Conservation (phyloP, 2,113 vertebrate species). For the Etia nguti region DNA sequence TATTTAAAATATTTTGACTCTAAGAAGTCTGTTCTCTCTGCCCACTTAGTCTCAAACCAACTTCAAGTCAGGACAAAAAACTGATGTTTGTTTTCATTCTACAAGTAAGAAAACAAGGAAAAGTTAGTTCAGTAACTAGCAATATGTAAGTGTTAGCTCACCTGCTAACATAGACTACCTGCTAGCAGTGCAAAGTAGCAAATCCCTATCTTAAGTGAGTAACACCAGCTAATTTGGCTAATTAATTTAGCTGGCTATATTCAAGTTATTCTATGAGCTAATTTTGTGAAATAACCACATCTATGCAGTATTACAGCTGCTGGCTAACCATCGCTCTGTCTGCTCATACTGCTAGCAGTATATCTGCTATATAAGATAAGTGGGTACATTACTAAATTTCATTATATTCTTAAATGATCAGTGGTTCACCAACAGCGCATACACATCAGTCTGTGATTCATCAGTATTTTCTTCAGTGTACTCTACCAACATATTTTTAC, state of each 20-base stretch:
- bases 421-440: neutral
- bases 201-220: neutral
- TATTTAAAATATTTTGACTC: neutral
- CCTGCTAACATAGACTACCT: neutral
- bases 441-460: neutral
- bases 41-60: neutral
- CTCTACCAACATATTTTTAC: neutral
- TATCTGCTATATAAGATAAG: neutral
- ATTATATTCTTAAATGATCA: too few species aligned
- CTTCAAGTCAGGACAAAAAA: neutral
- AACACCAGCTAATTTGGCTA: neutral
- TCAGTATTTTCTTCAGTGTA: neutral
- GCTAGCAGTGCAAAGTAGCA: neutral
- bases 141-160: neutral
- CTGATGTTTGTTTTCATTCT: neutral
- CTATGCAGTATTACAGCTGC: accelerated
- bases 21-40: neutral
- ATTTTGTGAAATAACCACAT: neutral
- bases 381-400: neutral
- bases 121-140: neutral
- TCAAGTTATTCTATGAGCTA: accelerated
- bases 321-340: neutral
- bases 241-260: neutral
- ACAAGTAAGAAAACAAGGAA: neutral
- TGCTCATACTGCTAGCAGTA: accelerated